Evolutionary conservation across 2,888 invertebrate species (phyloP).

Genomic region (Thymelicus lineola): DNA sequence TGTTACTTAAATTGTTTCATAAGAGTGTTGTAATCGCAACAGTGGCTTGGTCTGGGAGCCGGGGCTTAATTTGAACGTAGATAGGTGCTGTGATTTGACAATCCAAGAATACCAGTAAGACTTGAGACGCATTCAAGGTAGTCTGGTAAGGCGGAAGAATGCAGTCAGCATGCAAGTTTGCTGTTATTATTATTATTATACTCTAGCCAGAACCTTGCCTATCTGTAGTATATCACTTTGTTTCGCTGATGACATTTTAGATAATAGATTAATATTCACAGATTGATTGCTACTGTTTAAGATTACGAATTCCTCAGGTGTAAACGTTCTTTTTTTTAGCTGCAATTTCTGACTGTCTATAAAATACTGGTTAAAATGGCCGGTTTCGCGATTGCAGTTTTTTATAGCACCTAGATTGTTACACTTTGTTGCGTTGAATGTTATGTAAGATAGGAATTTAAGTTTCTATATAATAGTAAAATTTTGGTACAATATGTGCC

Average conservation of each 20-base stretch:
- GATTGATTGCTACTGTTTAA: conserved; percentile 11
- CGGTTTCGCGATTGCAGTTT: conserved; percentile 29
- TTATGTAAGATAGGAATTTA: conserved; percentile 1
- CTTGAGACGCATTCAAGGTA: conserved; percentile 66
- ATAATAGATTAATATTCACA: conserved; percentile 3
- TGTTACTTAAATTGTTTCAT: conserved; percentile 40
- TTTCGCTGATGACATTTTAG: conserved; percentile 24
- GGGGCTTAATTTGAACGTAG: conserved; percentile 31
- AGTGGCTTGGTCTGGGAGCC: conserved; percentile 25
- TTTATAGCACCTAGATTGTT: conserved; percentile 7
- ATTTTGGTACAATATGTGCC: background rate
- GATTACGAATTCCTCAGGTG: background rate
- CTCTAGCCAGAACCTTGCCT: conserved; percentile 43
- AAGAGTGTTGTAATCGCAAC: conserved; percentile 34
- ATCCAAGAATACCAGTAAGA: conserved; percentile 42
- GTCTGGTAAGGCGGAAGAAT: conserved; percentile 73
- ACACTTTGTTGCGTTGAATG: conserved; percentile 10
- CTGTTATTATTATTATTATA: too few species aligned
- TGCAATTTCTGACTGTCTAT: conserved; percentile 7
- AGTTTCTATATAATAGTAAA: background rate
- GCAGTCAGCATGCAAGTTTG: conserved; percentile 57
- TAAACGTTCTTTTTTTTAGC: conserved; percentile 10
- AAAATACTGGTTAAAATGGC: conserved; percentile 12
- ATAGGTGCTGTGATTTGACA: conserved; percentile 44
- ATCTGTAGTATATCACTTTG: conserved; percentile 36